Percentiles rank a stretch among this genome's conserved stretches.
These are phyloP conservation scores for Parnassius mnemosyne DNA, from an alignment of 2,888 invertebrate species.

Conservation along the genomic window DNA sequence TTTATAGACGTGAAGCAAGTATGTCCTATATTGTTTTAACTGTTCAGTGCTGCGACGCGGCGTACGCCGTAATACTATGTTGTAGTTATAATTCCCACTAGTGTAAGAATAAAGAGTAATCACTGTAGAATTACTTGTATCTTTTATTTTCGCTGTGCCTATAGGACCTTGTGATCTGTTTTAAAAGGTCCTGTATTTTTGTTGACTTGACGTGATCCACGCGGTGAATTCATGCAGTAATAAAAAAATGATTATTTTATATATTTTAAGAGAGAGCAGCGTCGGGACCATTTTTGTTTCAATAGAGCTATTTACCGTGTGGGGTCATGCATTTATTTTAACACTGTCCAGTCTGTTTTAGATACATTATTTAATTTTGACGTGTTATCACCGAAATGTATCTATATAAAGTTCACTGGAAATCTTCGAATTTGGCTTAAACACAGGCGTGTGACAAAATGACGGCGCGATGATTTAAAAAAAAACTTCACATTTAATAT, in stretches of 20 bases:
- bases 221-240: neutral
- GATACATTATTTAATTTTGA: conserved; percentile 8
- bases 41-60: conserved; percentile 38
- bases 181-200: conserved; percentile 36
- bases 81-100: conserved; percentile 72
- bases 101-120: conserved; percentile 65
- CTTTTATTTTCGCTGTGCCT: conserved; percentile 52
- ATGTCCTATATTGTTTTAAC: conserved; percentile 14
- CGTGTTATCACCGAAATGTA: conserved; percentile 17
- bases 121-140: conserved; percentile 50
- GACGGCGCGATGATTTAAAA: neutral
- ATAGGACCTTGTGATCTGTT: conserved; percentile 29
- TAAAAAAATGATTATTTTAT: neutral
- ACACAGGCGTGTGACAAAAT: conserved; percentile 8
- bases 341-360: conserved; percentile 6
- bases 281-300: conserved; percentile 7
- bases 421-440: conserved; percentile 7
- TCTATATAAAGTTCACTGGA: conserved; percentile 18
- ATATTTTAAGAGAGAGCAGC: conserved; percentile 3
- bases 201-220: conserved; percentile 28
- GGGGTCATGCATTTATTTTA: neutral
- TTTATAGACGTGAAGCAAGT: neutral
- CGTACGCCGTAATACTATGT: conserved; percentile 61
- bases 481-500: neutral
- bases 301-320: neutral